These are phyloP conservation scores for Anguilla megastoma DNA, from an alignment of 2,797 vertebrate genomes.

Conservation along the genomic window DNA sequence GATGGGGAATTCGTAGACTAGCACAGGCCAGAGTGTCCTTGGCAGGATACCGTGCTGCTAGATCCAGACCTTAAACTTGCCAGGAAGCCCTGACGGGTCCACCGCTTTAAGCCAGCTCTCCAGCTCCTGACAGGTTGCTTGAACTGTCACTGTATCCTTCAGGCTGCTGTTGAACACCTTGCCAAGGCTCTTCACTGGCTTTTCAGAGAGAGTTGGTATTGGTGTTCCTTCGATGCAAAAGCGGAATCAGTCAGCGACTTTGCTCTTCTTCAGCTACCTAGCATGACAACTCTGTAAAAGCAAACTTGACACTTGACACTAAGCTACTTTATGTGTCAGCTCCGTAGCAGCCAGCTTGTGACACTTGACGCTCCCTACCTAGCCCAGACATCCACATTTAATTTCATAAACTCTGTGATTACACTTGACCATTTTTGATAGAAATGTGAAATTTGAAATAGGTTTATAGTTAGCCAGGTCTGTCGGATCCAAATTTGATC, in stretches of 20 bases:
- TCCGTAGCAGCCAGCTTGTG: too few relatives aligned
- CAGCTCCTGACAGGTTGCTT: not conserved
- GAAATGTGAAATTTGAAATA: too few relatives aligned
- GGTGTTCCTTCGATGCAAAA: not conserved
- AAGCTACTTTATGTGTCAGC: too few relatives aligned
- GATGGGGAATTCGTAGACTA: not conserved
- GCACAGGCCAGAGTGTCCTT: not conserved
- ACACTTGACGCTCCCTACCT: too few relatives aligned
- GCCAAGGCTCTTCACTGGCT: conserved; percentile 1
- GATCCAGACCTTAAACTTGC: not conserved
- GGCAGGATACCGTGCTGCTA: not conserved
- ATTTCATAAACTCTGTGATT: too few relatives aligned
- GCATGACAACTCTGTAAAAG: too few relatives aligned
- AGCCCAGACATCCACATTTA: too few relatives aligned
- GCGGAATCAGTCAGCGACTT: not conserved
- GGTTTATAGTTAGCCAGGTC: too few relatives aligned
- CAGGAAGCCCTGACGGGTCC: not conserved
- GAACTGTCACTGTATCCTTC: not conserved
- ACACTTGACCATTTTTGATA: too few relatives aligned
- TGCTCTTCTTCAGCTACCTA: not conserved
- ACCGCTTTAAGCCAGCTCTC: not conserved
- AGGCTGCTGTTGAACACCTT: conserved; percentile 6
- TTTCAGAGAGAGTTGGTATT: not conserved
- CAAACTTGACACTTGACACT: too few relatives aligned
- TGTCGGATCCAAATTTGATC: too few relatives aligned